These are phyloP conservation scores for Xiphorhynchus elegans DNA, from an alignment of 2,113 vertebrate species.

Conservation along the genomic window DNA sequence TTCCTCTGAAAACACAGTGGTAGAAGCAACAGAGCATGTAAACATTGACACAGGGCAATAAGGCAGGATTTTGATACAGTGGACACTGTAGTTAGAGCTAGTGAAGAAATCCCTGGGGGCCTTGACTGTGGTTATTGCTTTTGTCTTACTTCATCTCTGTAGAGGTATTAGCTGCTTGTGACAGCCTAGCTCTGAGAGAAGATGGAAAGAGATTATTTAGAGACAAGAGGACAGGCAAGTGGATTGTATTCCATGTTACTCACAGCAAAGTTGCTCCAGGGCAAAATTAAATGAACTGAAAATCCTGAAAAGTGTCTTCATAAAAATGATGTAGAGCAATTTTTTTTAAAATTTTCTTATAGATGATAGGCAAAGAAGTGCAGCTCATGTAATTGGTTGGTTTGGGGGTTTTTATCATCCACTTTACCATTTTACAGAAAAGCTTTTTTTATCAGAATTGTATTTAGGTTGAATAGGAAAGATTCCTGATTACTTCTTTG, in stretches of 20 bases:
- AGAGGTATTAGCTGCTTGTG: constrained; percentile 35
- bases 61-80: constrained; percentile 38
- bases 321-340: constrained; percentile 22
- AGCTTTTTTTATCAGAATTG: not conserved
- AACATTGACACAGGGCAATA: constrained; percentile 32
- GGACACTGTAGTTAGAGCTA: constrained; percentile 14
- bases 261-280: constrained; percentile 41
- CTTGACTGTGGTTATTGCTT: constrained; percentile 39
- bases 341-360: not conserved
- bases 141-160: constrained; percentile 44
- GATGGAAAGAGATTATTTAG: constrained; percentile 49
- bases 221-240: constrained; percentile 15
- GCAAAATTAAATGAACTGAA: constrained; percentile 55
- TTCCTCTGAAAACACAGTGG: not conserved
- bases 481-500: not conserved
- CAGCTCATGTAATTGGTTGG: not conserved
- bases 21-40: constrained; percentile 24
- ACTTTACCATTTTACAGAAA: not conserved
- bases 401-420: not conserved
- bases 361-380: not conserved
- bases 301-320: constrained; percentile 8
- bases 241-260: constrained; percentile 15
- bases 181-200: constrained; percentile 26
- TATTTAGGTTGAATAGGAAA: not conserved
- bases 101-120: constrained; percentile 19